Evolutionary conservation across 2,113 vertebrate genomes (phyloP).

Genomic region (Poeciliopsis retropinna): DNA sequence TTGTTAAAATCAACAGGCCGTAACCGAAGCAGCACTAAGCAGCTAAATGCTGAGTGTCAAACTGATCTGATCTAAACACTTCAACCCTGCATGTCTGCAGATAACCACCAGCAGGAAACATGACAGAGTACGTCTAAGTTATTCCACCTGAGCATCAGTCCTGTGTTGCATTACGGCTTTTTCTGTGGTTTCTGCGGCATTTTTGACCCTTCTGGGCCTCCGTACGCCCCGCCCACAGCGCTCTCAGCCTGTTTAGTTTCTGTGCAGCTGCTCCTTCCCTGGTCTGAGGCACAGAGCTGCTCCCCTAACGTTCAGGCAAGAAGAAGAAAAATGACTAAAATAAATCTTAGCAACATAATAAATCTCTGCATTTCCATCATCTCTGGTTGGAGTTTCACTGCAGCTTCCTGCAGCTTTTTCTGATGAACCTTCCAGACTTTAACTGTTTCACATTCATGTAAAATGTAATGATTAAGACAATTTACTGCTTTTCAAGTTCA

Average conservation of each 20-base stretch:
- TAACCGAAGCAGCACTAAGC: background rate
- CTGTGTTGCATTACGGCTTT: no score
- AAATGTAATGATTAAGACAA: background rate
- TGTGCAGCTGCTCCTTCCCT: no score
- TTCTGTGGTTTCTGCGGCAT: no score
- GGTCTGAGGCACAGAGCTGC: no score
- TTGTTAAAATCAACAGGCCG: background rate
- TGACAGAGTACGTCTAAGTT: no score
- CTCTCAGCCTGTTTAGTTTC: no score
- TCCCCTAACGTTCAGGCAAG: no score
- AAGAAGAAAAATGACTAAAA: background rate
- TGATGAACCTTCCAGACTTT: background rate
- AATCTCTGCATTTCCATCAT: background rate
- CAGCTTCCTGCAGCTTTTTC: background rate
- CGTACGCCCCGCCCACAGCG: no score
- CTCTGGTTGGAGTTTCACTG: background rate
- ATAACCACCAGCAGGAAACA: constrained; percentile 17
- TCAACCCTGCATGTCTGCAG: constrained; percentile 15
- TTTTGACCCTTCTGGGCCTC: no score
- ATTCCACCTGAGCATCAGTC: no score
- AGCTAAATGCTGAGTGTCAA: background rate
- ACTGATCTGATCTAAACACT: background rate
- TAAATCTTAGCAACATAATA: background rate
- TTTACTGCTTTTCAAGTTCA: background rate
- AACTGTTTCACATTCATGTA: no score